phyloP scores from a whole-genome alignment of 1,140 invertebrate genomes.

The Magallana angulata region DNA sequence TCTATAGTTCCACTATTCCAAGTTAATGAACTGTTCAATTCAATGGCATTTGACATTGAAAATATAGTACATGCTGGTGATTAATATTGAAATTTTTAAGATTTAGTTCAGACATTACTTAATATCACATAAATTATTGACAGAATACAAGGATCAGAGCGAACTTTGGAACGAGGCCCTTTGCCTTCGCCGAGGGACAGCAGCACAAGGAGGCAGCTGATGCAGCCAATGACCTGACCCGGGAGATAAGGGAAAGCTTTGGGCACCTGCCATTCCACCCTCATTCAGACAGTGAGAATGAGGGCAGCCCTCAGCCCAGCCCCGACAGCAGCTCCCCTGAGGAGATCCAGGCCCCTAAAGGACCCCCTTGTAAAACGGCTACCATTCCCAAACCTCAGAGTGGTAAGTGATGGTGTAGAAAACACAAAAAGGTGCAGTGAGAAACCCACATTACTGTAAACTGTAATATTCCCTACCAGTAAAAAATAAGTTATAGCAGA shows the following conservation, averaged over 20 bases:
- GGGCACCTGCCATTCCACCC: conserved; percentile 75
- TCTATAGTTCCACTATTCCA: no score
- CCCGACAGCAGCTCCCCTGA: conserved; percentile 47
- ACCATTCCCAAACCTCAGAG: conserved; percentile 70
- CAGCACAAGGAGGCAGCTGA: conserved; percentile 76
- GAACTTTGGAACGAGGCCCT: conserved; percentile 78
- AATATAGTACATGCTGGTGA: no score
- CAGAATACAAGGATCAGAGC: conserved; percentile 77
- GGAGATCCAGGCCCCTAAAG: conserved; percentile 63
- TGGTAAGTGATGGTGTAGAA: conserved; percentile 61
- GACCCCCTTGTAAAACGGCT: conserved; percentile 71
- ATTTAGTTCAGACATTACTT: background rate
- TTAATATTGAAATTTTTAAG: no score
- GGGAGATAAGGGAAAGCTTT: conserved; percentile 77
- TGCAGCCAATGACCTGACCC: conserved; percentile 72
- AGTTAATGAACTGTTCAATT: no score
- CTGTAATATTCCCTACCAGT: no score
- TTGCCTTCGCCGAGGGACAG: conserved; percentile 78
- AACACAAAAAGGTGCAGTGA: no score
- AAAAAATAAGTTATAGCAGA: no score
- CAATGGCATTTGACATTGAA: no score
- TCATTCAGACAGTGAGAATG: conserved; percentile 75
- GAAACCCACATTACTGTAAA: no score
- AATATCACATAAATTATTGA: background rate
- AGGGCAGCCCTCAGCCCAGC: conserved; percentile 55